Evolutionary conservation across 1,140 invertebrate genomes (phyloP).

Genomic region (Drosophila persimilis): DNA sequence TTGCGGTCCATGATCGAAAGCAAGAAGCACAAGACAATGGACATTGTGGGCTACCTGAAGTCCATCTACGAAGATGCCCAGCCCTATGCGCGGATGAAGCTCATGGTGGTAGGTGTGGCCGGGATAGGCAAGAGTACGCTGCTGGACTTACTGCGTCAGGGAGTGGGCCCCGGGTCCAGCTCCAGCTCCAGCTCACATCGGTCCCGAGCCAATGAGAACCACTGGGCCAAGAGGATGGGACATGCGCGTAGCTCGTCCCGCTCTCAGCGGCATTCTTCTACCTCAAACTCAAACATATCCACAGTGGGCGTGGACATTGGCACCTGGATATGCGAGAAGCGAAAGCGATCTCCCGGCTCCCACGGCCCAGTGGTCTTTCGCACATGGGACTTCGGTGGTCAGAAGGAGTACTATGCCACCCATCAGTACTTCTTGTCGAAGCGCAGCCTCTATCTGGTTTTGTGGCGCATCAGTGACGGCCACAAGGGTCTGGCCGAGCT

Average conservation of each 20-base stretch:
- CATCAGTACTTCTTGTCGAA: constrained; percentile 99
- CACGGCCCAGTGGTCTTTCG: constrained; percentile 97
- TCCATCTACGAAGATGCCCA: constrained; percentile 94
- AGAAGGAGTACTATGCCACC: constrained; percentile 98
- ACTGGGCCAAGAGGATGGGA: constrained; percentile 97
- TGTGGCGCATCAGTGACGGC: constrained; percentile 97
- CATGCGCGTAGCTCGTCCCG: constrained; percentile 85
- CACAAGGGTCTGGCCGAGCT: constrained; percentile 95
- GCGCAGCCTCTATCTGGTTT: constrained; percentile 96
- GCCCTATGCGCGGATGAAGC: constrained; percentile 97
- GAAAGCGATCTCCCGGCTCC: constrained; percentile 85
- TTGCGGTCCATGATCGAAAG: constrained; percentile 95
- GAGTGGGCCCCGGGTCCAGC: constrained; percentile 69
- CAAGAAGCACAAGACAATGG: constrained; percentile 97
- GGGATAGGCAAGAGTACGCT: constrained; percentile 97
- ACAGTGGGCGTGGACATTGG: constrained; percentile 99
- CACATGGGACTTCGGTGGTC: constrained; percentile 99
- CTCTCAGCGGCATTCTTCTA: constrained; percentile 42
- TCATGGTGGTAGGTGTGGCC: constrained; percentile 98
- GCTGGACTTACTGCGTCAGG: constrained; percentile 92
- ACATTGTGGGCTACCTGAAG: constrained; percentile 97
- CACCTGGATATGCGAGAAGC: constrained; percentile 96
- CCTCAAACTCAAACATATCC: constrained; percentile 88
- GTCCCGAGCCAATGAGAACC: constrained; percentile 83
- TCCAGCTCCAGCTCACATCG: constrained; percentile 53